Evolutionary conservation across 2,888 invertebrate genomes (phyloP).

Genomic region (Drosophila ezoana): DNA sequence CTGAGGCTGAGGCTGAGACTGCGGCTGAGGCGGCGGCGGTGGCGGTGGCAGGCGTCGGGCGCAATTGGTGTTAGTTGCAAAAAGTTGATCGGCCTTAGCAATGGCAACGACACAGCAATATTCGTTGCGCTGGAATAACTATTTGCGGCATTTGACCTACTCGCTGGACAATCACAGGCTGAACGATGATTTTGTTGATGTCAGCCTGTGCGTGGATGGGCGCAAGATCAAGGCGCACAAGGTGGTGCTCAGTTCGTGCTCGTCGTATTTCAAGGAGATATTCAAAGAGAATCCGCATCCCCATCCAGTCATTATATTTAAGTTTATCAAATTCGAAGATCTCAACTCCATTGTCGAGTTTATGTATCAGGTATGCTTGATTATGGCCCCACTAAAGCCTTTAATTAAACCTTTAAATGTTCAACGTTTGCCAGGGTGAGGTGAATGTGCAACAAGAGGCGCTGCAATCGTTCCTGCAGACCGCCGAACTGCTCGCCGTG

Average conservation of each 20-base stretch:
- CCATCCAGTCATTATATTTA: slow-evolving; percentile 92
- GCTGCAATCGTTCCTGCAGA: slow-evolving; percentile 91
- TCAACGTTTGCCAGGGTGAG: slow-evolving; percentile 86
- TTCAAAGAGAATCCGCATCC: slow-evolving; percentile 92
- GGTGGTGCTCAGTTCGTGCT: slow-evolving; percentile 93
- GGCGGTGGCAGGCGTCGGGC: neutral
- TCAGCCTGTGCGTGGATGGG: slow-evolving; percentile 94
- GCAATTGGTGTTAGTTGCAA: neutral
- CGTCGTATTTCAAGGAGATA: slow-evolving; percentile 91
- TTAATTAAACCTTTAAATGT: neutral
- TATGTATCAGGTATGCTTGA: slow-evolving; percentile 87
- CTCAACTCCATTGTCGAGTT: slow-evolving; percentile 92
- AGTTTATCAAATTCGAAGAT: slow-evolving; percentile 91
- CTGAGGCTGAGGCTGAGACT: neutral
- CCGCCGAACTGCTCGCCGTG: slow-evolving; percentile 91
- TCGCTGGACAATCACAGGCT: slow-evolving; percentile 91
- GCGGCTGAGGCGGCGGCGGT: neutral
- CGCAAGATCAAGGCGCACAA: slow-evolving; percentile 93
- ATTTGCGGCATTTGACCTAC: slow-evolving; percentile 91
- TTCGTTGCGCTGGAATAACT: slow-evolving; percentile 95
- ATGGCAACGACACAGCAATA: slow-evolving; percentile 91
- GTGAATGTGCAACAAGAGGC: slow-evolving; percentile 93
- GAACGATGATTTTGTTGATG: slow-evolving; percentile 91
- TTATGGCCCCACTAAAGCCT: neutral
- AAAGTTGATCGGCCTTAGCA: slow-evolving; percentile 10